Conservation (phyloP, 2,113 vertebrate genomes). For the Mirounga angustirostris region DNA sequence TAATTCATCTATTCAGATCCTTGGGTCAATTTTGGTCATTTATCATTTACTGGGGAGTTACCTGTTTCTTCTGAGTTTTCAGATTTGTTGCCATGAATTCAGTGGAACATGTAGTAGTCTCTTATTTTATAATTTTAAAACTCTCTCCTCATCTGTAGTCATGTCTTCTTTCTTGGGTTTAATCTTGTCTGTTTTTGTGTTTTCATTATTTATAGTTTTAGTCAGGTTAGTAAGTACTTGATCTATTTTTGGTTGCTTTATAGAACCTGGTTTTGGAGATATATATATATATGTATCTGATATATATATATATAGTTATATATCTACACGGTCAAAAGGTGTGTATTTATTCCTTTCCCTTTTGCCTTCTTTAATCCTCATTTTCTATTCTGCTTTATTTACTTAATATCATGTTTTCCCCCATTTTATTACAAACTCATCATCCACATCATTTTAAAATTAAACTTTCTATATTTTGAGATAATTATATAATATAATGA, state of each 20-base stretch:
- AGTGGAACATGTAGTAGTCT: background rate
- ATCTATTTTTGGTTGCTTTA: background rate
- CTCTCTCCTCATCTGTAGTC: background rate
- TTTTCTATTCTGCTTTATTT: constrained; percentile 20
- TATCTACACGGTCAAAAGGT: background rate
- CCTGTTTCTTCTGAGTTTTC: background rate
- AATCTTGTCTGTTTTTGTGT: background rate
- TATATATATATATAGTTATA: background rate
- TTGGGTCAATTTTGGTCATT: background rate
- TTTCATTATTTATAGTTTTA: background rate
- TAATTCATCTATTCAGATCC: constrained; percentile 12
- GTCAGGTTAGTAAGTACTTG: background rate
- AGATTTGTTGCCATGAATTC: constrained; percentile 40
- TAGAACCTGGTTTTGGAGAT: background rate
- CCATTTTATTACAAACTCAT: background rate
- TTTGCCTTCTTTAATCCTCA: background rate
- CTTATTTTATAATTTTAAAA: constrained; percentile 25
- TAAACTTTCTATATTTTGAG: constrained; percentile 46
- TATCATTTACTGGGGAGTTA: constrained; percentile 50
- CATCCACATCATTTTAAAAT: constrained; percentile 6
- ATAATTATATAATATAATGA: background rate
- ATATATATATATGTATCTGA: too few relatives aligned
- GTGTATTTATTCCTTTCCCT: background rate
- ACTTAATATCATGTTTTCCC: background rate
- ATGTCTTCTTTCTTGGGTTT: constrained; percentile 5